Evolutionary conservation across 2,888 invertebrate species (phyloP).

Genomic region (Cremastinae sp.): DNA sequence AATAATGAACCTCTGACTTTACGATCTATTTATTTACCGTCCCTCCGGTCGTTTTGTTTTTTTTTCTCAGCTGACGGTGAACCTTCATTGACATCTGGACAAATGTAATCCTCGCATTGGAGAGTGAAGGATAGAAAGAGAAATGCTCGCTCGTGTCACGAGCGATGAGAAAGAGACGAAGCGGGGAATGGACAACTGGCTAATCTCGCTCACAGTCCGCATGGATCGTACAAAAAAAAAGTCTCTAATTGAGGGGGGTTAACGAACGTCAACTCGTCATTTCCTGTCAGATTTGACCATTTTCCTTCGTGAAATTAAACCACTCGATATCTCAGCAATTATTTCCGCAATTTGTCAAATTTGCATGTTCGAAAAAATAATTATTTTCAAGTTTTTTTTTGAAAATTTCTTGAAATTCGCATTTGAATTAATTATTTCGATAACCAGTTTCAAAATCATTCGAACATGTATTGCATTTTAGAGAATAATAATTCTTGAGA

Average conservation of each 20-base stretch:
- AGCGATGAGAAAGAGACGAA: not conserved
- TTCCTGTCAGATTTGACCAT: slow-evolving; percentile 79
- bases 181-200: too few relatives aligned
- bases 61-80: slow-evolving; percentile 20
- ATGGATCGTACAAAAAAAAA: too few relatives aligned
- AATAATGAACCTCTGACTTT: slow-evolving; percentile 16
- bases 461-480: too few relatives aligned
- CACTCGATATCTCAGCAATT: slow-evolving; percentile 36
- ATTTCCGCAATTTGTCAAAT: too few relatives aligned
- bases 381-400: too few relatives aligned
- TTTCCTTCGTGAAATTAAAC: slow-evolving; percentile 71
- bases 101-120: slow-evolving; percentile 36
- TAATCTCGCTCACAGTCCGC: slow-evolving; percentile 65
- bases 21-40: slow-evolving; percentile 23
- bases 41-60: slow-evolving; percentile 5
- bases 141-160: slow-evolving; percentile 9
- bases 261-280: slow-evolving; percentile 78
- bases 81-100: slow-evolving; percentile 4
- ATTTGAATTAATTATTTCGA: too few relatives aligned
- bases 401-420: too few relatives aligned
- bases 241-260: slow-evolving; percentile 78
- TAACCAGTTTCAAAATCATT: too few relatives aligned
- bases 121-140: slow-evolving; percentile 27
- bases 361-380: too few relatives aligned
- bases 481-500: too few relatives aligned